Conservation (phyloP, 2,113 vertebrate species). For the Tachuris rubrigastra region DNA sequence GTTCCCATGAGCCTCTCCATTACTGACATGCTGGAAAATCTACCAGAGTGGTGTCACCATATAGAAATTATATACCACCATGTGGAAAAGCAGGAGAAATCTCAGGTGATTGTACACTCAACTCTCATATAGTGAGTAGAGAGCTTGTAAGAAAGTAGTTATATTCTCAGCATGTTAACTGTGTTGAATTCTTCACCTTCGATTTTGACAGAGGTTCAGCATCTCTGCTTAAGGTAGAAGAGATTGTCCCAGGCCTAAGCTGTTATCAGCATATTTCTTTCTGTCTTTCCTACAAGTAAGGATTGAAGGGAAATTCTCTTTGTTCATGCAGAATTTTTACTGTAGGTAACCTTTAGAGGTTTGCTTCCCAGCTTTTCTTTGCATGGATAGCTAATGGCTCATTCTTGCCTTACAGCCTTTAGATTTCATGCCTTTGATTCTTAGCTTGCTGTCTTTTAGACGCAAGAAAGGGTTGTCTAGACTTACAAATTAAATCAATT, state of each 20-base stretch:
- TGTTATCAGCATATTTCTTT: background rate
- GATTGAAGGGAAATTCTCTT: background rate
- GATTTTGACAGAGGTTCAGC: background rate
- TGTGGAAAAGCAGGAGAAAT: background rate
- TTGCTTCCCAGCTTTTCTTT: background rate
- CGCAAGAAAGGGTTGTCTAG: background rate
- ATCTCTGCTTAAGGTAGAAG: background rate
- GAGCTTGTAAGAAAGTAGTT: background rate
- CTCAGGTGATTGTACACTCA: rapidly evolving
- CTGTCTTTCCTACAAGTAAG: background rate
- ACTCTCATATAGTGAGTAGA: background rate
- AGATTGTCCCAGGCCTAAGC: background rate
- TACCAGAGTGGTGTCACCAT: background rate
- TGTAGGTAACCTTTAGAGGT: background rate
- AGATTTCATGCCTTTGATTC: background rate
- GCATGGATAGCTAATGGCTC: background rate
- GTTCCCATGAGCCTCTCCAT: background rate
- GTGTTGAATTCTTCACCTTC: background rate
- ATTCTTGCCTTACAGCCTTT: background rate
- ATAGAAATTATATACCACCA: background rate
- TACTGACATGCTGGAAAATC: background rate
- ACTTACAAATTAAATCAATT: background rate
- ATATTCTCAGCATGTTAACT: background rate
- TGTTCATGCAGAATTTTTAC: background rate
- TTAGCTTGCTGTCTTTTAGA: background rate